These are phyloP conservation scores for Halichoerus grypus DNA, from an alignment of 2,113 vertebrate species.

Conservation along the genomic window DNA sequence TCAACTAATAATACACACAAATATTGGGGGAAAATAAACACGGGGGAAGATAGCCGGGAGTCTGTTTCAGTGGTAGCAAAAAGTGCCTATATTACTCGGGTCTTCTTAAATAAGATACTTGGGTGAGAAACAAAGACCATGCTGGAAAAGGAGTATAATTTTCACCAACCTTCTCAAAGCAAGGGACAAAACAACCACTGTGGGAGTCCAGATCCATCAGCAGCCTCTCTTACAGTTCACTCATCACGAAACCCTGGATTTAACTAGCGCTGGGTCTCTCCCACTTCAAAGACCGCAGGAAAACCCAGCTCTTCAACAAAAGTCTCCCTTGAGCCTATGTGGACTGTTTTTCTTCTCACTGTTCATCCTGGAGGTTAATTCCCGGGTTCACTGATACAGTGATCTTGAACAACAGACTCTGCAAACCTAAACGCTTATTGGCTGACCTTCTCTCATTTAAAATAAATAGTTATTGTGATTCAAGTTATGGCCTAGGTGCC, in stretches of 20 bases:
- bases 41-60: neutral
- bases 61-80: neutral
- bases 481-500: neutral
- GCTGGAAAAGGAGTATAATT: slow-evolving; percentile 39
- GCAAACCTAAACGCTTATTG: neutral
- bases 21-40: neutral
- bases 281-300: slow-evolving; percentile 72
- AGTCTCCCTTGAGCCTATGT: slow-evolving; percentile 68
- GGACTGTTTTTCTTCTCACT: slow-evolving; percentile 42
- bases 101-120: slow-evolving; percentile 19
- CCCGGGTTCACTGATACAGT: slow-evolving; percentile 18
- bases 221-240: slow-evolving; percentile 63
- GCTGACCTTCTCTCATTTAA: neutral
- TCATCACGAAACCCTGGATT: slow-evolving; percentile 62
- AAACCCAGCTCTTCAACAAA: slow-evolving; percentile 76
- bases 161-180: slow-evolving; percentile 39
- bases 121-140: slow-evolving; percentile 63
- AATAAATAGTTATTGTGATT: neutral
- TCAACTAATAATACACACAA: neutral
- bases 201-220: slow-evolving; percentile 61
- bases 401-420: neutral
- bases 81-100: neutral
- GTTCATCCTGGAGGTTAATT: slow-evolving; percentile 52
- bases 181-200: slow-evolving; percentile 69
- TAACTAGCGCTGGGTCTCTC: slow-evolving; percentile 9